phyloP scores from a whole-genome alignment of 2,888 invertebrate genomes.

The Oxytorus armatus region DNA sequence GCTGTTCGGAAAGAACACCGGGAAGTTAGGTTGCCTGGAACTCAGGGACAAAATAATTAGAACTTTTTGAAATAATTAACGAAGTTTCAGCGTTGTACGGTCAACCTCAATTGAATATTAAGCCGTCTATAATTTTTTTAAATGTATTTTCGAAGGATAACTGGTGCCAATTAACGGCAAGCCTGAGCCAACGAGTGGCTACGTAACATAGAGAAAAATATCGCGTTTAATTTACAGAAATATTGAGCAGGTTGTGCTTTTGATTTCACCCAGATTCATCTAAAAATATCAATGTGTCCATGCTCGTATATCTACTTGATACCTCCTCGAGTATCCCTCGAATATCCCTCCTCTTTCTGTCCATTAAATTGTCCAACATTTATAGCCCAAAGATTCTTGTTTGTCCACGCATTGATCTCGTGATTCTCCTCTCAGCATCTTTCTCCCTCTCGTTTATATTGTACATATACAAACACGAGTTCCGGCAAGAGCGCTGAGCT shows the following conservation, averaged over 20 bases:
- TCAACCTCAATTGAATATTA: no score
- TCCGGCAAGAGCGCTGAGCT: background rate
- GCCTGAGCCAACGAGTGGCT: no score
- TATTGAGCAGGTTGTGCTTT: no score
- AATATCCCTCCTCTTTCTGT: background rate
- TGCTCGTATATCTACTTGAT: background rate
- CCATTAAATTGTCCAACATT: background rate
- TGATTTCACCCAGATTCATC: no score
- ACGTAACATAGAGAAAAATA: no score
- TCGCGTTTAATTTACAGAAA: no score
- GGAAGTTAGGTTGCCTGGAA: background rate
- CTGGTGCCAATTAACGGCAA: no score
- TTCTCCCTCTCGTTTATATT: background rate
- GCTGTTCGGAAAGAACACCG: slow-evolving; percentile 43
- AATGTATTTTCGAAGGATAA: background rate
- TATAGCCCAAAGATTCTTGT: background rate
- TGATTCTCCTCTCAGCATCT: background rate
- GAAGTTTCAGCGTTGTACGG: no score
- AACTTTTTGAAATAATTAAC: background rate
- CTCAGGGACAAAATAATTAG: background rate
- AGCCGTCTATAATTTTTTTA: background rate
- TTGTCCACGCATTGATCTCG: background rate
- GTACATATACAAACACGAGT: no score
- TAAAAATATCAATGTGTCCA: background rate
- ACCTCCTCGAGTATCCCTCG: background rate